phyloP scores from a whole-genome alignment of 2,113 vertebrate genomes.

The Pollimyrus isidori region DNA sequence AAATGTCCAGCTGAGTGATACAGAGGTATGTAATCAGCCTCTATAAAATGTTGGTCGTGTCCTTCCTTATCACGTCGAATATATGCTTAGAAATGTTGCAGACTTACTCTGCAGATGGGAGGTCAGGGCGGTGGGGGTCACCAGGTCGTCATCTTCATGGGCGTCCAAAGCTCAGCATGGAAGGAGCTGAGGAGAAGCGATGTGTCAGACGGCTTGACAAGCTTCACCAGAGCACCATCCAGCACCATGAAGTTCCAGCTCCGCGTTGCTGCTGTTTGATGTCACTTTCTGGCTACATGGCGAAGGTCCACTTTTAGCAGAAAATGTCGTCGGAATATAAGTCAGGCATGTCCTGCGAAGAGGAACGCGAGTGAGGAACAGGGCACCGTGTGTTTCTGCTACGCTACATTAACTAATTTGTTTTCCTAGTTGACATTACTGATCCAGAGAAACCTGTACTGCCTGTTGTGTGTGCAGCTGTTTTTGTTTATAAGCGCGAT shows the following conservation, averaged over 20 bases:
- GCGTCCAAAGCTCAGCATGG: background rate
- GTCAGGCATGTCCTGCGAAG: conserved; percentile 21
- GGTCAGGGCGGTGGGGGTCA: background rate
- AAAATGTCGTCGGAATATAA: conserved; percentile 10
- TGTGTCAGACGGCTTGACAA: background rate
- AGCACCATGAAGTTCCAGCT: background rate
- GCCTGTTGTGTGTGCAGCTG: conserved; percentile 37
- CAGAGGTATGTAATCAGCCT: background rate
- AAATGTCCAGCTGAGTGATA: conserved; percentile 19
- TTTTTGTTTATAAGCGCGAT: conserved; percentile 40
- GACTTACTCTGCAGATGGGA: background rate
- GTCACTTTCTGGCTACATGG: background rate
- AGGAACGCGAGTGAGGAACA: conserved; percentile 17
- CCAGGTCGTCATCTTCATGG: background rate
- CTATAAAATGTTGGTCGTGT: background rate
- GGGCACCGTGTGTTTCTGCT: conserved; percentile 35
- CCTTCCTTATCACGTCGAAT: background rate
- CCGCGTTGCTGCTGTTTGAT: background rate
- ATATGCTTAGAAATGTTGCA: background rate
- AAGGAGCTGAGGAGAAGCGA: background rate
- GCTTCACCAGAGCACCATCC: background rate
- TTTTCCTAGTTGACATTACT: background rate
- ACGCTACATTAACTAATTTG: background rate
- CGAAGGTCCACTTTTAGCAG: background rate
- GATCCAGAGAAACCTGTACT: background rate